Evolutionary conservation across 2,888 invertebrate species (phyloP).

Genomic region (Drosophila multiciliata): DNA sequence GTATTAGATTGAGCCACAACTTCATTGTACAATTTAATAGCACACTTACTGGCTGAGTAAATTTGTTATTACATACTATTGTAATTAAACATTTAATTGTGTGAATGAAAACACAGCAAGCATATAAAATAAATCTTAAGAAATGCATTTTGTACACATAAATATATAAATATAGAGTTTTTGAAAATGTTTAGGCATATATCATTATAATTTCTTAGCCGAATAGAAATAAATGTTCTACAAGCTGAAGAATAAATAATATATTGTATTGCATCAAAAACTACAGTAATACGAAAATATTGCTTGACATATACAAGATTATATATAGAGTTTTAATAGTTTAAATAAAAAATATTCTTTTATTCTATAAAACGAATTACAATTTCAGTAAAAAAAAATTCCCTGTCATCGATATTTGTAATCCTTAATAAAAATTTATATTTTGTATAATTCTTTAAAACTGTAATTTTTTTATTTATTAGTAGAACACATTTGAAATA

Average conservation of each 20-base stretch:
- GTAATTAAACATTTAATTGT: background rate
- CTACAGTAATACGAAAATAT: too few relatives aligned
- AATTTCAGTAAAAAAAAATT: background rate
- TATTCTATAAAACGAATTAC: background rate
- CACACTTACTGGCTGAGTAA: background rate
- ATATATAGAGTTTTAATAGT: background rate
- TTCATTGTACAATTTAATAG: constrained; percentile 1
- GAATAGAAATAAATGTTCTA: background rate
- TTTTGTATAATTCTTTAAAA: background rate
- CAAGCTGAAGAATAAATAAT: background rate
- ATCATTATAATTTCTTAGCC: background rate
- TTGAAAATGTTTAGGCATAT: background rate
- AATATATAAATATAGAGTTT: background rate
- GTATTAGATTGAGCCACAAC: background rate
- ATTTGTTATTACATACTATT: background rate
- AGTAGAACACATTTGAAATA: background rate
- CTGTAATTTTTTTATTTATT: background rate
- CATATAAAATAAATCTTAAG: background rate
- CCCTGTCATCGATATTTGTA: too few relatives aligned
- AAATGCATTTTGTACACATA: background rate
- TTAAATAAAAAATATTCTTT: background rate
- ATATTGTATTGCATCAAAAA: too few relatives aligned
- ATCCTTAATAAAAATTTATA: background rate
- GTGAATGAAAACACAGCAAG: background rate
- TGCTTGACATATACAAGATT: too few relatives aligned